phyloP scores from a whole-genome alignment of 2,797 vertebrate species.

The Microtus californicus region DNA sequence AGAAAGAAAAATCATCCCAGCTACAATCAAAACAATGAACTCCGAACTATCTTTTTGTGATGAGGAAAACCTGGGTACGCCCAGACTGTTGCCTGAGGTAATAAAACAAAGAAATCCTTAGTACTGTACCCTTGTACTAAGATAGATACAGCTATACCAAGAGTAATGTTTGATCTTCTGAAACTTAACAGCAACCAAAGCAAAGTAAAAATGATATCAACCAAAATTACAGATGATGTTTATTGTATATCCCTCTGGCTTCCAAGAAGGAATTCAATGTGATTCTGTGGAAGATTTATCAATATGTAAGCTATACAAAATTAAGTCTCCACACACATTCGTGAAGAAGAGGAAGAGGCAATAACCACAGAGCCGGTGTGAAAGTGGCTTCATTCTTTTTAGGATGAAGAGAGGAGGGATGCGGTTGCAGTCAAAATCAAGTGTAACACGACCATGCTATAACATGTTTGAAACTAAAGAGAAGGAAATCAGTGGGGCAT shows the following conservation, averaged over 20 bases:
- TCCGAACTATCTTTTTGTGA: background rate
- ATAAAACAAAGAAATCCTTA: conserved; percentile 1
- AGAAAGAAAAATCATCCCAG: conserved; percentile 4
- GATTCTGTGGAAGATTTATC: background rate
- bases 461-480: conserved; percentile 39
- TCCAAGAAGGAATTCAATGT: background rate
- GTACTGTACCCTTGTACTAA: background rate
- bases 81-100: background rate
- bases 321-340: conserved; percentile 11
- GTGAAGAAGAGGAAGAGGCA: background rate
- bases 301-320: background rate
- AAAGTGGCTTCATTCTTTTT: background rate
- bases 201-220: conserved; percentile 2
- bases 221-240: conserved; percentile 26
- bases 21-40: background rate
- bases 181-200: conserved; percentile 2
- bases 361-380: background rate
- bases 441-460: background rate
- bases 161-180: conserved; percentile 1
- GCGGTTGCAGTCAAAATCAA: background rate
- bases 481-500: background rate
- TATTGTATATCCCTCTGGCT: background rate
- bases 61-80: background rate
- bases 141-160: background rate
- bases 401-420: background rate